Conservation (phyloP, 2,113 vertebrate genomes). For the Patagioenas fasciata region DNA sequence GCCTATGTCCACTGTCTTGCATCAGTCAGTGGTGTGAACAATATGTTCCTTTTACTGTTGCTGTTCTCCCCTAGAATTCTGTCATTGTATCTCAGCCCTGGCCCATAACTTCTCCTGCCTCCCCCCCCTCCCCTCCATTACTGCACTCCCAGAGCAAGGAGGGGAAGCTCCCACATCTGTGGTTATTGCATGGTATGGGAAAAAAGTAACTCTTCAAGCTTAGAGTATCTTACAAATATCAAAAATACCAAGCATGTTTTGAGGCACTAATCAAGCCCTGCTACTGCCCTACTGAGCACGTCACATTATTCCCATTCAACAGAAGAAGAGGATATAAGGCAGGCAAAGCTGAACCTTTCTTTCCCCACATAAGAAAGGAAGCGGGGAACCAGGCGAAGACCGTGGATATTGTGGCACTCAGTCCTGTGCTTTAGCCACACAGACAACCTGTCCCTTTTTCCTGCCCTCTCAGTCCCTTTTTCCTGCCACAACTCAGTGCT, state of each 20-base stretch:
- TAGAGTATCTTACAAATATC: not conserved
- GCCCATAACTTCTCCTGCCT: not conserved
- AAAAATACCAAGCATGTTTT: not conserved
- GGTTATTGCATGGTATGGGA: not conserved
- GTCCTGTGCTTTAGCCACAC: not conserved
- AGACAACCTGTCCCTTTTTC: not conserved
- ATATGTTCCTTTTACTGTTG: not conserved
- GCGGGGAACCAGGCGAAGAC: not conserved
- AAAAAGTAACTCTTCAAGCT: not conserved
- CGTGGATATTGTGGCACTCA: not conserved
- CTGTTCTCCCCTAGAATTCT: conserved; percentile 17
- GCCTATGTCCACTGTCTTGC: conserved; percentile 3
- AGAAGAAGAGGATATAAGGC: not conserved
- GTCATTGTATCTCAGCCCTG: not conserved
- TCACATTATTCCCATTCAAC: not conserved
- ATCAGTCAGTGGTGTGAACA: conserved; percentile 36
- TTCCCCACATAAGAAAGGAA: not conserved
- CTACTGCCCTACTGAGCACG: not conserved
- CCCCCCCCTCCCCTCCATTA: not conserved
- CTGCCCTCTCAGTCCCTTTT: not conserved
- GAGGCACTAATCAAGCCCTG: not conserved
- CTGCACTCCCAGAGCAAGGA: not conserved
- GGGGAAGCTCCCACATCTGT: not conserved
- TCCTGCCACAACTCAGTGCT: not conserved
- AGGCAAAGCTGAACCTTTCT: not conserved